A percentile compares a stretch with the other conserved stretches of the same genome.
Conservation (phyloP, 2,113 vertebrate species). For the Balaeniceps rex region DNA sequence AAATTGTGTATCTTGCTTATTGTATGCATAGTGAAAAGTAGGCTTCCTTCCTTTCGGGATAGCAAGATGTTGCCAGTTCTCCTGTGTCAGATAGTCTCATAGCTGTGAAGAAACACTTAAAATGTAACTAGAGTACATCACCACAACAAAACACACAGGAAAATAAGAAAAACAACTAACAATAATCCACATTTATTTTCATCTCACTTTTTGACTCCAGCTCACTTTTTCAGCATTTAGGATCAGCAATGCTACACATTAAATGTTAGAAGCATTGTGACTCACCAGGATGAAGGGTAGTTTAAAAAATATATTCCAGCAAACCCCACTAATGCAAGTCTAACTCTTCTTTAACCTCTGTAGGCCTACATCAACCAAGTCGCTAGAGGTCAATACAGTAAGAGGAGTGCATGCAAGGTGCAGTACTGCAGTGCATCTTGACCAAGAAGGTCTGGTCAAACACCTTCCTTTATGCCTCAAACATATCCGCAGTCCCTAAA, state of each 20-base stretch:
- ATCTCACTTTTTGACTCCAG: background rate
- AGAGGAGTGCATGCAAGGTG: background rate
- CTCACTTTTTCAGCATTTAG: background rate
- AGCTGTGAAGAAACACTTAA: background rate
- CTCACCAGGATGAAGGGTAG: background rate
- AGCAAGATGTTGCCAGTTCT: background rate
- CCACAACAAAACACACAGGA: background rate
- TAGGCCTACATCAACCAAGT: background rate
- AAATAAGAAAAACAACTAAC: background rate
- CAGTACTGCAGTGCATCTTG: background rate
- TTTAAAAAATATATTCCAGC: background rate
- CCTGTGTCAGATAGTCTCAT: too few relatives aligned
- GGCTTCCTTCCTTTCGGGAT: background rate
- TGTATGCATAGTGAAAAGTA: background rate
- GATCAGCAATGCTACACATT: too few relatives aligned
- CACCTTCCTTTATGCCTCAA: background rate
- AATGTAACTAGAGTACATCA: background rate
- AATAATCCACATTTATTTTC: background rate
- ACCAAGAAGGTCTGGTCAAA: background rate
- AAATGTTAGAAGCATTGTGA: background rate
- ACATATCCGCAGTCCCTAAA: background rate
- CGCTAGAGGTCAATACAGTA: background rate
- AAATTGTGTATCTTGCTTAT: background rate
- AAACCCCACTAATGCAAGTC: background rate
- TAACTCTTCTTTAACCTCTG: background rate